phyloP scores from a whole-genome alignment of 1,140 invertebrate genomes.

The Caenorhabditis elegans region WBcel235 BX284606.5:5432501-5433000 shows the following conservation, averaged over 20 bases:
- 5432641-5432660: conserved; percentile 23
- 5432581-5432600: background rate
- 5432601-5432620: background rate
- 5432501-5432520: background rate
- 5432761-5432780: conserved; percentile 25
- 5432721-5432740: background rate
- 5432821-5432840: background rate
- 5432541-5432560: background rate
- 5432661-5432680: conserved; percentile 1
- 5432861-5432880: conserved; percentile 42
- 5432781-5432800: conserved; percentile 13
- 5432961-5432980: background rate
- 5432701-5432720: conserved; percentile 25
- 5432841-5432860: background rate
- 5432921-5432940: background rate
- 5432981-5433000: background rate
- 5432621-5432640: background rate
- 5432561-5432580: background rate
- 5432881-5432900: conserved; percentile 40
- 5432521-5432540: background rate
- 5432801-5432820: conserved; percentile 31
- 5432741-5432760: conserved; percentile 23
- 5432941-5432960: background rate
- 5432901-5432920: conserved; percentile 22
- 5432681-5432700: conserved; percentile 28